Base-by-base conservation (phyloP, 2,888 invertebrate species). In the Chirona hameri region DNA sequence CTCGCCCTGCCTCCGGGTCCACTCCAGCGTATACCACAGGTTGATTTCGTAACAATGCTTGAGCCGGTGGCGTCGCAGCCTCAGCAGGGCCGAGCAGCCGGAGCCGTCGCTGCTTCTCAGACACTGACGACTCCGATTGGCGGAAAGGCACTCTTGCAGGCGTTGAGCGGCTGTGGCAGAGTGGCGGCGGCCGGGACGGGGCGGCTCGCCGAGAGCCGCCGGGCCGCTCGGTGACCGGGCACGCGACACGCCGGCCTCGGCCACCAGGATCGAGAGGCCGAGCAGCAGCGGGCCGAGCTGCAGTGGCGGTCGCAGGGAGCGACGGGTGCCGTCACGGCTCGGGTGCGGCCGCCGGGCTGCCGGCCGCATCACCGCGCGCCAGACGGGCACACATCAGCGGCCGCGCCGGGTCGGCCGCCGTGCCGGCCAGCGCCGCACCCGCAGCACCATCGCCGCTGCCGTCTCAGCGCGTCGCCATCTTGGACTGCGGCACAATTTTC, bases 141-240 rank as follows among this genome's bases (percentile, higher is more conserved):
- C 29, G 69, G 5, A n/a, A 69, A 69, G 69, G 69, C 69, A 69
- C 69, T 69, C 69, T n/a, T 69, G 69, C 29, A 69, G 69, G 29
- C 69, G 69, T 1, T 29, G 29, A 15, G 69, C 69, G 69, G 69
- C n/a, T n/a, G n/a, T n/a, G 12, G 69, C 5, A 5, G 69, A 1
- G 69, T 10, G 15, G 69, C 69, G 69, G n/a, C 29, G 15, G 15
- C n/a, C n/a, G 65, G n/a, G 2, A 7, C 65, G 21, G 7, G 21
- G 57, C 18, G 57, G 57, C 18, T 5, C 65, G 65, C n/a, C 1
- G n/a, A n/a, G 18, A 27, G 57, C 57, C 5, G 57, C 57, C 57
- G 57, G 21, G 1, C 7, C 21, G 21, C 15, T 24, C 57, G 65
- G 65, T 7, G 10, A 27, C 2, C 65, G n/a, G 65, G 65, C n/a